Evolutionary conservation across 37 sponge, comb jelly and placozoan genomes (phyloP), one percentile per base, ranked within the genome.

Genomic region (Geodia barretti): DNA sequence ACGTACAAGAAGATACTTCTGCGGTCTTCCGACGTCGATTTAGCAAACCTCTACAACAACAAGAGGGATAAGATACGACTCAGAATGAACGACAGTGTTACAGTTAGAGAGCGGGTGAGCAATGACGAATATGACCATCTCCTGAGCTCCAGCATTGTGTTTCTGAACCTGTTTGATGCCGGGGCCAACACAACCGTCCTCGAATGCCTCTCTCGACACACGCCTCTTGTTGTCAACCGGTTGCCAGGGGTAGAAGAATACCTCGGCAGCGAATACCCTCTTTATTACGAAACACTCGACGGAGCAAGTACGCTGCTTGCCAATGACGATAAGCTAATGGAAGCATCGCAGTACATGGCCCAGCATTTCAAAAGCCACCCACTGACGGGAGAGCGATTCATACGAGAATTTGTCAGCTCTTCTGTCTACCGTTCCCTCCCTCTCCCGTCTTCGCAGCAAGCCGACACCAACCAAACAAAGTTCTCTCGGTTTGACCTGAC

Each of bases 241-340:
- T 74, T 89, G 17, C 84, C 89, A 39, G 89, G 73, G 20, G 17
- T 78, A 7, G 89, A 83, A 41, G 89, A 89, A 59, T 89, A 84
- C 60, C 79, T 89, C 36, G 84, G 84, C 1, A 47, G 39, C 37
- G 60, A 70, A 3, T 89, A 89, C 40, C 89, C 89, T 34, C 79
- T 89, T n/a, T 83, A 83, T 29, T 89, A 89, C 60, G 59, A 78
- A 21, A 73, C 74, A 11, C 68, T 89, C 17, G 79, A 89, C 7
- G 84, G 78, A 65, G 89, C 89, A 25, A 58, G 74, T 3, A 38
- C 33, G 5, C 19, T 89, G 58, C 60, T 89, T 17, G n/a, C 26
- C 26, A 39, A 72, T 39, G 23, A 60, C 17, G 89, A 83, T 1
- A 58, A 30, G 67, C 84, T 89, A 17, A 19, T 31, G 34, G 23